Conservation (phyloP, 2,888 invertebrate species). For the Nomada fucata region DNA sequence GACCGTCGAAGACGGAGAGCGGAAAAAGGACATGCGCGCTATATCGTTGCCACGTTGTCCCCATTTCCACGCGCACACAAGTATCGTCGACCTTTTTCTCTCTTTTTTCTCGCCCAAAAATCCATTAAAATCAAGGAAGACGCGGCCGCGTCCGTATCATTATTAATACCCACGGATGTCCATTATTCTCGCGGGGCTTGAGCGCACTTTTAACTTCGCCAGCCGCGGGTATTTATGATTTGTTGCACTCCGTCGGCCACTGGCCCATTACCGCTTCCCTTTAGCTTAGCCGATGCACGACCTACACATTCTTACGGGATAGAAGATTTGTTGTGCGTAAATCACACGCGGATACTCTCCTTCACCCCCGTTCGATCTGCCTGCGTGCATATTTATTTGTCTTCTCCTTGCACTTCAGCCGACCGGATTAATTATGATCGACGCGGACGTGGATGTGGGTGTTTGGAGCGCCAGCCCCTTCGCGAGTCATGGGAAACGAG, state of each 20-base stretch:
- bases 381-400: conserved; percentile 37
- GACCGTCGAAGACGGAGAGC: conserved; percentile 5
- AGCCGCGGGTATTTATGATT: conserved; percentile 69
- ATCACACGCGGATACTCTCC: conserved; percentile 56
- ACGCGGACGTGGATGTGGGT: background rate
- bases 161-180: conserved; percentile 68
- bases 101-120: conserved; percentile 46
- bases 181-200: conserved; percentile 69
- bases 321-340: conserved; percentile 65
- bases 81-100: background rate
- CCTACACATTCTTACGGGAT: conserved; percentile 46
- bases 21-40: background rate
- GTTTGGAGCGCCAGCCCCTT: background rate
- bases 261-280: conserved; percentile 62
- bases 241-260: conserved; percentile 64
- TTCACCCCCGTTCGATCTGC: background rate
- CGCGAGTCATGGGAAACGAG: conserved; percentile 34
- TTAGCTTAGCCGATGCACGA: conserved; percentile 37
- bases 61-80: background rate
- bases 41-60: background rate
- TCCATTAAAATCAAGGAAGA: conserved; percentile 67
- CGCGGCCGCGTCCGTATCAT: conserved; percentile 29
- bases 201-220: conserved; percentile 66
- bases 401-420: conserved; percentile 2
- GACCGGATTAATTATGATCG: conserved; percentile 42